Base-by-base conservation (phyloP, 2,888 invertebrate species). In the Microplitis manilae region DNA sequence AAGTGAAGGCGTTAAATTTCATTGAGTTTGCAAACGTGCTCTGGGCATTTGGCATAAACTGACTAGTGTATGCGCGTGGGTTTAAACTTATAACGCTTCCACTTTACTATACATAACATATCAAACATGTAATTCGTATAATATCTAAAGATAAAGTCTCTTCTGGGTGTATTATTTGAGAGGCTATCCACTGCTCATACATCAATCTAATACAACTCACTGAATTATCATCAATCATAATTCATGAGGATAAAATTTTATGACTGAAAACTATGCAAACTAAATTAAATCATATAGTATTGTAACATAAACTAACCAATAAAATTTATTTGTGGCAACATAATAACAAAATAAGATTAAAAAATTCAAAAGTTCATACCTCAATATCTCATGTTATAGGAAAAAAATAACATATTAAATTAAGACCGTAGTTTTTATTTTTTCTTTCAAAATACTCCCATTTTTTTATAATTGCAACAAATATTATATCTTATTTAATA, bases 1-100 rank as follows among this genome's bases (percentile, higher is more conserved):
- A 68, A 78, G 75, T 76, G 75, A 79, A 79, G 78, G 80, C 81
- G 80, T 80, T 78, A 78, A 82, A 81, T 80, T 82, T 77, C 79
- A 74, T 72, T 73, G 77, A 77, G 77, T 78, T 69, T 73, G 61
- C 71, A 77, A 68, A 81, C 72, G 72, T 41, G 50, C 62, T 41
- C 50, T 65, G 13, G 38, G 65, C 38, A 30, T 62, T 62, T 7
- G 20, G 62, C 2, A 13, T 40, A 39, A 17, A 40, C 64, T 50
- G 20, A 67, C 65, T 61, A 50, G 39, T 68, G 20, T 39, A 15
- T 68, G 60, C n/a, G 79, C 79, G 79, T 79, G 77, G 81, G 79
- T 71, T 77, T 76, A 30, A 68, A 70, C 75, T 68, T 76, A 74
- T 76, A 75, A 70, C 13, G 76, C 77, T 79, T 80, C 75, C 76